Evolutionary conservation across 2,113 vertebrate genomes (phyloP).

Genomic region (Arizona elegans): DNA sequence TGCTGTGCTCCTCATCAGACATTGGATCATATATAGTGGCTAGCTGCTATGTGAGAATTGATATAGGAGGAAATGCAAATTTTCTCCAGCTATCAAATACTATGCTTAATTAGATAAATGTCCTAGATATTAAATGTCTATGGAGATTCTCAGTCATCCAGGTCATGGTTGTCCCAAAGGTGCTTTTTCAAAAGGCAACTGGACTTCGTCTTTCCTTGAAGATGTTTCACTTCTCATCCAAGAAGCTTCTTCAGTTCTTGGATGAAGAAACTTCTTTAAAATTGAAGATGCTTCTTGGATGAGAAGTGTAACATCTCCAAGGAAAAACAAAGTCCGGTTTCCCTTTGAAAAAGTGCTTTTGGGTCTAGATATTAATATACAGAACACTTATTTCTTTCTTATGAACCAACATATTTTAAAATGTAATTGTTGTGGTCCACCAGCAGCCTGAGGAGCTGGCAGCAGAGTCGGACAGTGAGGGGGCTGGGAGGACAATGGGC

Average conservation of each 20-base stretch:
- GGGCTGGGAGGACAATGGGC: too few relatives aligned
- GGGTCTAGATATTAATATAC: background rate
- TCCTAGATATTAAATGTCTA: background rate
- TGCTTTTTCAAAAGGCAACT: background rate
- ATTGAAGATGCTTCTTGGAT: background rate
- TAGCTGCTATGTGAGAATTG: too few relatives aligned
- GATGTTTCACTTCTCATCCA: background rate
- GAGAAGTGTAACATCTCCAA: background rate
- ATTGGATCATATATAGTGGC: background rate
- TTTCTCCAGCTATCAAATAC: background rate
- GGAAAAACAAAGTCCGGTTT: background rate
- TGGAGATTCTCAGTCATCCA: background rate
- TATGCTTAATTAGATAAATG: background rate
- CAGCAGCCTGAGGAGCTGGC: too few relatives aligned
- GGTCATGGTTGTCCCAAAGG: background rate
- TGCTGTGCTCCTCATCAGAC: fast-evolving
- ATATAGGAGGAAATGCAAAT: background rate
- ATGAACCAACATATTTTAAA: background rate
- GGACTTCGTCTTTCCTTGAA: background rate
- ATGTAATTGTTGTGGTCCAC: background rate
- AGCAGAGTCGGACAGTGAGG: too few relatives aligned
- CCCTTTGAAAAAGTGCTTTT: background rate
- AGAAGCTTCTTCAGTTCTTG: background rate
- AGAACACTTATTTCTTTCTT: background rate
- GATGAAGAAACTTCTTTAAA: too few relatives aligned